Conservation (phyloP, 2,888 invertebrate genomes). For the Lymantria dispar region DNA sequence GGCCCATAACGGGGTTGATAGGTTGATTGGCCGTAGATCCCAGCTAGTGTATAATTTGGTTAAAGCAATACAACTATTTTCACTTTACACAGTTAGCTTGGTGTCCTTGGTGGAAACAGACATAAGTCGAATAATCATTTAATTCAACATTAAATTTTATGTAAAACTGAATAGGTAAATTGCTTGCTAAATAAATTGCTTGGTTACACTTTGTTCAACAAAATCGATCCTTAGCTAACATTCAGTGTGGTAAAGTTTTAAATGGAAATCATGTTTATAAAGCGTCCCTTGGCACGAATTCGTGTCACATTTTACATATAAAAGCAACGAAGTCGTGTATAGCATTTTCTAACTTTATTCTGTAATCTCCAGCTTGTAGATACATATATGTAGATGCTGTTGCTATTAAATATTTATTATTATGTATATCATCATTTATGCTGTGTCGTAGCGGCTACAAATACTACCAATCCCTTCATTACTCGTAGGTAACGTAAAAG, state of each 20-base stretch:
- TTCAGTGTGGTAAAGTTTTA: constrained; percentile 14
- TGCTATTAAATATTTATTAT: neutral
- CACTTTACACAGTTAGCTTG: no score
- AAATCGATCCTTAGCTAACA: constrained; percentile 18
- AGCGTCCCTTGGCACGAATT: constrained; percentile 29
- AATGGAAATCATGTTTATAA: constrained; percentile 24
- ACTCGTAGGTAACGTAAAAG: no score
- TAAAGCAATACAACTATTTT: no score
- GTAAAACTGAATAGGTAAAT: no score
- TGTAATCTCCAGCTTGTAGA: neutral
- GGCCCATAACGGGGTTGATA: no score
- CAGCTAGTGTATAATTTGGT: no score
- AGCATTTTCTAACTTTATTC: constrained; percentile 15
- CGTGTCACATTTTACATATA: constrained; percentile 24
- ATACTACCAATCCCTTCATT: no score
- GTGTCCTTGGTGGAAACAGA: no score
- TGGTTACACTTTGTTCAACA: constrained; percentile 2
- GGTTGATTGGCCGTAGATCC: no score
- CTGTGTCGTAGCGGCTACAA: no score
- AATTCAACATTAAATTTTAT: neutral
- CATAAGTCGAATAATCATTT: no score
- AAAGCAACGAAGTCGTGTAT: constrained; percentile 20
- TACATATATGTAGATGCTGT: neutral
- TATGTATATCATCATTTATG: no score
- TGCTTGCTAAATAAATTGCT: neutral